Base-by-base conservation (phyloP, 2,888 invertebrate species). In the Herminia tarsipennalis region DNA sequence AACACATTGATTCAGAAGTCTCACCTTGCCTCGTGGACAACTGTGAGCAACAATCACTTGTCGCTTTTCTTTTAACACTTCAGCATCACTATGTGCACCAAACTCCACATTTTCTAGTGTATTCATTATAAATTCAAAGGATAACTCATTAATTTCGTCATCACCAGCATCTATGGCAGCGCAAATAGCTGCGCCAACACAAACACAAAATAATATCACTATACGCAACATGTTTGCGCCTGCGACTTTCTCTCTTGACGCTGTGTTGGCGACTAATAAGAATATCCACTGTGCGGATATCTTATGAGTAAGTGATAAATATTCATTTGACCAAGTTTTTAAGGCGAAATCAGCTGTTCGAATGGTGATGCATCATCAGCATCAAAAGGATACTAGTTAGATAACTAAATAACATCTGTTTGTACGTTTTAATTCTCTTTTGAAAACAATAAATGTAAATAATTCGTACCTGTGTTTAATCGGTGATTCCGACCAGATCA, bases 161-260 rank as follows among this genome's bases (percentile, higher is more conserved):
- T 24, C 9, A 10, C 14, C 16, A 2, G 21, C 5, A 12, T 22
- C 21, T 3, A 21, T 21, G 3, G 28, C 22, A 1, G 17, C 12
- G 17, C 21, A 41, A n/a, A 3, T 16, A 29, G 17, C 10, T 22
- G 21, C 12, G 18, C 29, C 1, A 8, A 42, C 12, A 25, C n/a
- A 24, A 35, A 42, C 5, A 17, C 14, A 29, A 4, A 35, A 10
- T 1, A 28, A 16, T 10, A 34, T n/a, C 1, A 35, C 8, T 2
- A 22, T 5, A 24, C 22, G 35, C n/a, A 5, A 22, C 42, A 42
- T 42, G 8, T 35, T n/a, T 3, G 4, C 5, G 41, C 29, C n/a
- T n/a, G n/a, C 29, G 16, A 42, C 42, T 42, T 42, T 35, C 34
- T 42, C 21, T n/a, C n/a, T 35, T 34, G n/a, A 42, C 12, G 21